phyloP scores from a whole-genome alignment of 2,797 vertebrate species.

The Coregonus ussuriensis region DNA sequence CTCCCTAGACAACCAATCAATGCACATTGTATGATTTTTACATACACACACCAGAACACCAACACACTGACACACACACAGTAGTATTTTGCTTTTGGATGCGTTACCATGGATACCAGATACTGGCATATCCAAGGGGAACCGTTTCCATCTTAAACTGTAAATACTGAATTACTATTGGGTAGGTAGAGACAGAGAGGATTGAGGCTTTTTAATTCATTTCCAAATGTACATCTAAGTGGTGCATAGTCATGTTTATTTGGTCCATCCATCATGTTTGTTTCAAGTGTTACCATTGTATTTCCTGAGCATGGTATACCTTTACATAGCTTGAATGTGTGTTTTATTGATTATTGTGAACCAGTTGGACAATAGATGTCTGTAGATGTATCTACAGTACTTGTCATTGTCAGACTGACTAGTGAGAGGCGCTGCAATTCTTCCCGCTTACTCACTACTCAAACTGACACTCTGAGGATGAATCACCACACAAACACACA shows the following conservation, averaged over 20 bases:
- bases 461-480: background rate
- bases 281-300: conserved; percentile 27
- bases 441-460: background rate
- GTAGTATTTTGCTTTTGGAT: conserved; percentile 68
- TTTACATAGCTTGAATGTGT: background rate
- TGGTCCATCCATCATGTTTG: background rate
- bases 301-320: background rate
- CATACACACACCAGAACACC: conserved; percentile 30
- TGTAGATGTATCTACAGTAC: background rate
- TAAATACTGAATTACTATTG: conserved; percentile 79
- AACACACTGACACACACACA: conserved; percentile 39
- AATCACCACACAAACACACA: too few species aligned
- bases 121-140: conserved; percentile 76
- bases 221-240: background rate
- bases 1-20: conserved; percentile 46
- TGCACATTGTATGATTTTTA: conserved; percentile 68
- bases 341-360: background rate
- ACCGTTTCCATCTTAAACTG: conserved; percentile 75
- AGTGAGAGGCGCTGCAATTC: background rate
- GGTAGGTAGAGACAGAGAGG: conserved; percentile 61
- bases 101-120: conserved; percentile 81
- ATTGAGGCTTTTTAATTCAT: conserved; percentile 17
- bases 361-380: background rate
- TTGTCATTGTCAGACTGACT: background rate
- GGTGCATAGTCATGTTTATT: too few species aligned